Evolutionary conservation across 2,113 vertebrate genomes (phyloP).

Genomic region (Meriones unguiculatus): DNA sequence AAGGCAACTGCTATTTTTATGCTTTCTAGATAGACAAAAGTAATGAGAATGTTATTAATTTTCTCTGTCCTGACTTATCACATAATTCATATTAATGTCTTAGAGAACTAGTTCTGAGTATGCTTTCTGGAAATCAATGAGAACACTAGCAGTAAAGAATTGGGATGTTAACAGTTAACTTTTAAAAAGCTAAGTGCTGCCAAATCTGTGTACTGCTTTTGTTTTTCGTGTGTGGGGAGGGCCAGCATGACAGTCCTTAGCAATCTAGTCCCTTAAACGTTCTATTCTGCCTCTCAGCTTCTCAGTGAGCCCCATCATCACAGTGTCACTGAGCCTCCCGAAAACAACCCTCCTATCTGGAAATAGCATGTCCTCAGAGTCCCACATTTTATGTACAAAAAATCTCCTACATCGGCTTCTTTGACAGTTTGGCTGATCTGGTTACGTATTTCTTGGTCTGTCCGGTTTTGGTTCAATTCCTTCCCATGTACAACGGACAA

Average conservation of each 20-base stretch:
- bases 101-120: not conserved
- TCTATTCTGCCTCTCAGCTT: constrained; percentile 33
- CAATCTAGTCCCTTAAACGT: not conserved
- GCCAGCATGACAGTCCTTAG: not conserved
- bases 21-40: constrained; percentile 56
- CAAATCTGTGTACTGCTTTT: constrained; percentile 2
- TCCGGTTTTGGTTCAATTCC: not conserved
- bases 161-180: constrained; percentile 34
- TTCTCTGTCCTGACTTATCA: constrained; percentile 23
- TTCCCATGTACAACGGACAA: not conserved
- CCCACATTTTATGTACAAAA: not conserved
- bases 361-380: constrained; percentile 2
- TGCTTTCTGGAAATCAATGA: constrained; percentile 32
- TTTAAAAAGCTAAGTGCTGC: constrained; percentile 24
- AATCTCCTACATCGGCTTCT: constrained; percentile 18
- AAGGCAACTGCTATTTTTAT: constrained; percentile 42
- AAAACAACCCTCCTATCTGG: constrained; percentile 41
- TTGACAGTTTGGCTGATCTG: constrained; percentile 11
- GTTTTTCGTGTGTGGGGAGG: constrained; percentile 11
- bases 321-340: not conserved
- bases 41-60: not conserved
- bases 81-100: not conserved
- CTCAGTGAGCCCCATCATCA: constrained; percentile 4
- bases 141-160: constrained; percentile 24
- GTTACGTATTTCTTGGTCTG: not conserved